Base-by-base conservation (phyloP, 1,140 invertebrate genomes). In the Goniozus legneri region DNA sequence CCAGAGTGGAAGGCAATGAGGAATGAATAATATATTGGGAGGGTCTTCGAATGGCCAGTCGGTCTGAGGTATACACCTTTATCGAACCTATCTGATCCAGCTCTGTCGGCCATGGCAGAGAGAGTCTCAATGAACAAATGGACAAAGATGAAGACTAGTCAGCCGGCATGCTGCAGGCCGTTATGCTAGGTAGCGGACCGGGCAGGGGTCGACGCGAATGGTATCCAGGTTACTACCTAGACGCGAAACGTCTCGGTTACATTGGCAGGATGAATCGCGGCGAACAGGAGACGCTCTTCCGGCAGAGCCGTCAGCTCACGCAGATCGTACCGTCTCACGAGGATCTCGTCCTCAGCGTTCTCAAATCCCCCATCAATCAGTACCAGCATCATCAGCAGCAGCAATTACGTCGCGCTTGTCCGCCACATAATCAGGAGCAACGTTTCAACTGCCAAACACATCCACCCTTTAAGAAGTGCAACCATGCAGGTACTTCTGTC, bases 261-360 rank as follows among this genome's bases (percentile, higher is more conserved):
- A n/a, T n/a, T n/a, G n/a, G n/a, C n/a, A 77, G 71, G 43, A 83
- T 82, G 82, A 83, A 82, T 67, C 77, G 81, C 16, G 80, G 77
- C 34, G 81, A 82, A 62, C 81, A 83, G 64, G 81, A 82, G 51
- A 78, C 75, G 41, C 63, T 83, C 32, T 83, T 80, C 54, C 67
- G 81, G 39, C 80, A 80, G 60, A 82, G 80, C 42, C 74, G 80
- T 19, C 80, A 80, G 57, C 66, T 82, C n/a, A 77, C 76, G 35
- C 60, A 60, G 33, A 66, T 64, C 43, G 64, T 65, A 14, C 59
- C 62, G 0, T 57, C 65, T 8, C 65, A 62, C 35, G 79, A 82
- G 45, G 79, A 82, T 59, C 62, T 83, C 37, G 77, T 83, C 6
- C 65, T 83, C 32, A 82, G 79, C 55, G 81, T 83, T 13, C 67